Evolutionary conservation across 1,140 invertebrate species (phyloP).

Genomic region (Aphaenogaster rudis): DNA sequence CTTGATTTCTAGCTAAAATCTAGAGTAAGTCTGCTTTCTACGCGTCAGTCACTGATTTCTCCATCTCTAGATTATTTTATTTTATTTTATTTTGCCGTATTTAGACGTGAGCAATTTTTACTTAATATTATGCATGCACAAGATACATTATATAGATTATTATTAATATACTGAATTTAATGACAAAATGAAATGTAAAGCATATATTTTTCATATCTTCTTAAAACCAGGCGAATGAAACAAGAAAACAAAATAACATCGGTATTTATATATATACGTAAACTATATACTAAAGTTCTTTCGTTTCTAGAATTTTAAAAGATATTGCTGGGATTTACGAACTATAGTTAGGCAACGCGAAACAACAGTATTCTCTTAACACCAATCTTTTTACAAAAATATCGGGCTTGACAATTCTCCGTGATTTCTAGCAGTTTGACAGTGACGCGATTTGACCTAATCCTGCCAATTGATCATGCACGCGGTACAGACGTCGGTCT

Average conservation of each 20-base stretch:
- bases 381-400: neutral
- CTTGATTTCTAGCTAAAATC: constrained; percentile 22
- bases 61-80: constrained; percentile 4
- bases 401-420: no score
- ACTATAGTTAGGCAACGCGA: neutral
- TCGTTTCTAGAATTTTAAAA: neutral
- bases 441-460: neutral
- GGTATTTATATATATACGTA: neutral
- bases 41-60: constrained; percentile 15
- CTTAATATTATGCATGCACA: neutral
- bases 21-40: constrained; percentile 18
- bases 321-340: neutral
- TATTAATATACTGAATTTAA: neutral
- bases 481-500: neutral
- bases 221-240: neutral
- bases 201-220: neutral
- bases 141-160: neutral
- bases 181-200: neutral
- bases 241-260: neutral
- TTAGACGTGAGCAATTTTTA: neutral
- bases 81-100: constrained; percentile 4
- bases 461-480: neutral
- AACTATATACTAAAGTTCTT: neutral
- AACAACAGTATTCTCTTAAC: neutral
- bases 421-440: neutral